Percentiles rank a stretch among this genome's conserved stretches.
Evolutionary conservation across 2,797 vertebrate species (phyloP).

Genomic region (Megalops cyprinoides): DNA sequence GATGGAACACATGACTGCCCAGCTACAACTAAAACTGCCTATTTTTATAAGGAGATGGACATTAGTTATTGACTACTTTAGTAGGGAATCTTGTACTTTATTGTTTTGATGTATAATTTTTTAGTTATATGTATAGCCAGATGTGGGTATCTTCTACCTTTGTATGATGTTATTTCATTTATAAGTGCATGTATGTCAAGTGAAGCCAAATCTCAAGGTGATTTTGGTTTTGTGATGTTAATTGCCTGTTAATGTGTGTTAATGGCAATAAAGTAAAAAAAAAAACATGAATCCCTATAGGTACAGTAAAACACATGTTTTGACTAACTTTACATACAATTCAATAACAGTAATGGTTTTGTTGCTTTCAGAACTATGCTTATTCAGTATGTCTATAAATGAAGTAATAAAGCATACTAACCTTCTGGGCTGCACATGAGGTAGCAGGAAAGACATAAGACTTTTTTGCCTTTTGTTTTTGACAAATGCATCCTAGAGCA

Average conservation of each 20-base stretch:
- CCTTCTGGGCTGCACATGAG: constrained; percentile 15
- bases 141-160: no score
- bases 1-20: not conserved
- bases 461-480: constrained; percentile 16
- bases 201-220: no score
- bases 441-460: constrained; percentile 10
- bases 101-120: no score
- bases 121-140: no score
- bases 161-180: no score
- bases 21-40: no score
- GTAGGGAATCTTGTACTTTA: no score
- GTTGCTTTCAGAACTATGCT: not conserved
- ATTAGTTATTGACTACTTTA: no score
- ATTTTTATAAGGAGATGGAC: no score
- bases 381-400: constrained; percentile 11
- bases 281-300: not conserved
- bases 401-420: not conserved
- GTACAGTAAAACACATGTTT: constrained; percentile 1
- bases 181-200: no score
- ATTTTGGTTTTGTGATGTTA: constrained; percentile 40
- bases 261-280: no score
- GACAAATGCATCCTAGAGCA: constrained; percentile 25
- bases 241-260: no score
- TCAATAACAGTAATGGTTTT: not conserved
- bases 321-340: not conserved